Base-by-base conservation (phyloP, 2,797 vertebrate species). In the Enteromius fasciolatus region DNA sequence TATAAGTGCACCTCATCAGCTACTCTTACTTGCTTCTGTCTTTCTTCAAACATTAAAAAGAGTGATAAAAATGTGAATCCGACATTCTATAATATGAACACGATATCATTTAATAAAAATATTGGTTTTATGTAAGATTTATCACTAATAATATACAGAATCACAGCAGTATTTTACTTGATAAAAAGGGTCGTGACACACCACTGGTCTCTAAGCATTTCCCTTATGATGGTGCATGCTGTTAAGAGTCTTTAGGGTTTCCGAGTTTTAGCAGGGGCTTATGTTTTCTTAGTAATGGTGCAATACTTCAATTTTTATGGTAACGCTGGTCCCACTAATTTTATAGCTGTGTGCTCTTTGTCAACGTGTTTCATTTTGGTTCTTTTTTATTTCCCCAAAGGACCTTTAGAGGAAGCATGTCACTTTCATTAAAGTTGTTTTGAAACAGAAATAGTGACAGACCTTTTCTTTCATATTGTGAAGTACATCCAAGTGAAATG, bases 261-360 rank as follows among this genome's bases (percentile, higher is more conserved):
- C 2, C 1, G 10, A 36, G 70, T 73, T 54, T 54, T 74, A 36
- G 28, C 6, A 74, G 3, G n/a, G 39, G 54, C 33, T 23, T 59
- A 17, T 25, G 23, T 63, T 76, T 76, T 76, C 14, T 25, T 61
- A 11, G 74, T 76, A 28, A 76, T 76, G 48, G 48, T 75, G 50
- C 72, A 75, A 57, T 57, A 31, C 12, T 39, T 57, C 1, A 2
- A 9, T 57, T 75, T 57, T 75, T 57, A 39, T 4, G n/a, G 72
- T 75, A 41, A 15, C 54, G 8, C 15, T 11, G 17, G 36, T 39
- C 48, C 50, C 50, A 20, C 20, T 74, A 11, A 46, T 46, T 44
- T 63, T 61, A 46, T 31, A 28, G 54, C 10, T 63, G 2, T 17
- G 14, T 52, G 15, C 36, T 70, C 5, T 41, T 41, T 44, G 67